Evolutionary conservation across 1,140 invertebrate species (phyloP), one percentile per base, ranked within the genome.

Genomic region (honey bee (Apis mellifera)): DNA sequence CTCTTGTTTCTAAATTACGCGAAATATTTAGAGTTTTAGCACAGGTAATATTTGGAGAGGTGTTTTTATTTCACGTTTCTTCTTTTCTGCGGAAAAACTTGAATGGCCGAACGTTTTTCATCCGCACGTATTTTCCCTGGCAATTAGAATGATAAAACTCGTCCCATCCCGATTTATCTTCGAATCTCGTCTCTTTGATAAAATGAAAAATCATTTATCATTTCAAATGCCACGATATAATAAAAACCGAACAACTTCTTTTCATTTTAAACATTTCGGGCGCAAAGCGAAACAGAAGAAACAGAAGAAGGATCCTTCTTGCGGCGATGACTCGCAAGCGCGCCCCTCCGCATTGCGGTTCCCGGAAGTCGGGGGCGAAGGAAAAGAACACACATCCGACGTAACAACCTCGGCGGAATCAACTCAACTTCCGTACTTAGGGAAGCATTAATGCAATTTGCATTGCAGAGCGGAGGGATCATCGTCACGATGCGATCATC

Each of bases 261-360:
- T 32, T 32, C 32, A 3, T 32, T 32, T 32, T 3, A 32, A 32
- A 32, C 32, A 32, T 32, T 32, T 32, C 32, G 32, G 26, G n/a
- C 21, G 5, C 57, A 19, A 59, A 59, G 32, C 60, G 13, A 15
- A 32, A 17, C 23, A 32, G 26, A 65, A 65, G 17, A 23, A 23
- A 17, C 13, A 54, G 9, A 8, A 15, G 32, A 42, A 42, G 32
- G 32, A 42, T 42, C 42, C 42, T n/a, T 15, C 26, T 71, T 50
- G 55, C 42, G 26, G 23, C 48, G 19, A 9, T 23, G 50, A 12
- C 1, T 57, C 64, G 64, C 11, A n/a, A 68, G 21, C 23, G n/a
- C 52, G 59, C 15, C 55, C 26, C 26, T 86, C 83, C 21, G 69
- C 64, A 86, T 84, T 84, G 86, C 82, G 77, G 59, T 69, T n/a